These are phyloP conservation scores for Corythornis madagascariensis DNA, from an alignment of 2,113 vertebrate genomes.

Conservation along the genomic window DNA sequence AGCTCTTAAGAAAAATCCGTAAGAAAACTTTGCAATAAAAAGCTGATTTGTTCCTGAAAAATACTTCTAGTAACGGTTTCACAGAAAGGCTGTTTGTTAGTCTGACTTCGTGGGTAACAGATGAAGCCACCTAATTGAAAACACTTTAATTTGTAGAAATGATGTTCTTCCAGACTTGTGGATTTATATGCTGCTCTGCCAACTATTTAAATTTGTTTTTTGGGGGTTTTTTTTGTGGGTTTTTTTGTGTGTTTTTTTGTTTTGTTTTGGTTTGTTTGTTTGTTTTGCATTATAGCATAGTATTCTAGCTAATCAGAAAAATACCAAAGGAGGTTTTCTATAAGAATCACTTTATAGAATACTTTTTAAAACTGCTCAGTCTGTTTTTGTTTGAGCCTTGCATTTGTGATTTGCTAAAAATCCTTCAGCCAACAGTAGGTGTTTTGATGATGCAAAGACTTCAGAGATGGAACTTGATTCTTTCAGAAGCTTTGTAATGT, in stretches of 20 bases:
- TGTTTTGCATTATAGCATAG: neutral
- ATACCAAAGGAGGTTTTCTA: neutral
- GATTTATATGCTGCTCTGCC: neutral
- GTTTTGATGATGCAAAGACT: neutral
- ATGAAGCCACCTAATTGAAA: neutral
- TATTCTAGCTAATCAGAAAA: neutral
- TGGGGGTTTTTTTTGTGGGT: too few relatives aligned
- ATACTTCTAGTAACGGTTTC: neutral
- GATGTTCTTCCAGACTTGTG: neutral
- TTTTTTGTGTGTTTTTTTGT: too few relatives aligned
- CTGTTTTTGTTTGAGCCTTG: neutral
- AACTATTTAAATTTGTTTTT: neutral
- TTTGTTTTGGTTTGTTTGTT: neutral
- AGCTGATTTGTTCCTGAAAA: neutral
- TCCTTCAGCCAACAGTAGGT: neutral
- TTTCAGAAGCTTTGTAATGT: neutral
- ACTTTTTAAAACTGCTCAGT: neutral
- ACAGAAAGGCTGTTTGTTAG: neutral
- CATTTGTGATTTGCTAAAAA: neutral
- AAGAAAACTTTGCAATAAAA: neutral
- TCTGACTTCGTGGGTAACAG: neutral
- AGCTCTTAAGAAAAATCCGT: neutral
- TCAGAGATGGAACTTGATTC: neutral
- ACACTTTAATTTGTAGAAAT: neutral
- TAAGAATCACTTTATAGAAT: neutral